Conservation (phyloP, 2,888 invertebrate genomes). For the Nowickia ferox region DNA sequence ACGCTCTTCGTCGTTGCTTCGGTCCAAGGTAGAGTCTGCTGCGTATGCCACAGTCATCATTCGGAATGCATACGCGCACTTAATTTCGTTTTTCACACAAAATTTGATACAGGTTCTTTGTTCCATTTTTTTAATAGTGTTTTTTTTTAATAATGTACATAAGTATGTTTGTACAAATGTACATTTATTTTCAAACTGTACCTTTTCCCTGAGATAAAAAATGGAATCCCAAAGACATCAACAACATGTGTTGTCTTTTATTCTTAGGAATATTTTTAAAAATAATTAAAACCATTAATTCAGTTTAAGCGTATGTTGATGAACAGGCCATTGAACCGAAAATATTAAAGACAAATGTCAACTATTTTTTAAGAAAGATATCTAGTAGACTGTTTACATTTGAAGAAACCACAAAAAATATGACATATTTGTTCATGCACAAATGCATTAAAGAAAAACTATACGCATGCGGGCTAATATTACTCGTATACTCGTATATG, state of each 20-base stretch:
- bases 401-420: constrained; percentile 64
- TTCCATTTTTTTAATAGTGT: no score
- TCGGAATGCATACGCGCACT: no score
- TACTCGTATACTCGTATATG: no score
- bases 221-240: not conserved
- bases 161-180: no score
- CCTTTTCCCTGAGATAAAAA: not conserved
- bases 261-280: constrained; percentile 32
- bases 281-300: constrained; percentile 53
- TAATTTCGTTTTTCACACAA: no score
- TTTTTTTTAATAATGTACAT: no score
- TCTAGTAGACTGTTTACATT: constrained; percentile 60
- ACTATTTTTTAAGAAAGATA: constrained; percentile 42
- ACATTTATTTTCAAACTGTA: constrained; percentile 30
- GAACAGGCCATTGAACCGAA: constrained; percentile 64
- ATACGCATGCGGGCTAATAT: constrained; percentile 67
- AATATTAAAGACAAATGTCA: constrained; percentile 35
- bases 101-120: no score
- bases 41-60: no score
- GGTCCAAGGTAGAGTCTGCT: no score
- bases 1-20: no score
- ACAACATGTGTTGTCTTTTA: constrained; percentile 50
- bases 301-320: constrained; percentile 42
- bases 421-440: not conserved
- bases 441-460: constrained; percentile 29